Evolutionary conservation across 2,797 vertebrate genomes (phyloP).

Genomic region (Paguma larvata): DNA sequence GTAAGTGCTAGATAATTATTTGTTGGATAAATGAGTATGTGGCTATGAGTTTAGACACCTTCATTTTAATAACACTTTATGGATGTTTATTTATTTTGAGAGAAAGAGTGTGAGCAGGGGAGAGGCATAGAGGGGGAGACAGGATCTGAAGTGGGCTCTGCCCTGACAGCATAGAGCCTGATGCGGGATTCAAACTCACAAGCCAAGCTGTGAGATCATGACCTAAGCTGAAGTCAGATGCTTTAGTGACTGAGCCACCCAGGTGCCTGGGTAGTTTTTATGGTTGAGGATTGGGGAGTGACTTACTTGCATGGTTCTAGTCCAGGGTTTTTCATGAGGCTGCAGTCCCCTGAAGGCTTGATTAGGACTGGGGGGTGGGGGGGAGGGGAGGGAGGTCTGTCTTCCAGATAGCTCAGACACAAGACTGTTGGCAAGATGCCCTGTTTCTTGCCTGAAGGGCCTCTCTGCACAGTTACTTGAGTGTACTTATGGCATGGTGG

Average conservation of each 20-base stretch:
- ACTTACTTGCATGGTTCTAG: not conserved
- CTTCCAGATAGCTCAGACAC: not conserved
- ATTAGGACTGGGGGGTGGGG: not conserved
- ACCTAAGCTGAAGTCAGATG: too few relatives aligned
- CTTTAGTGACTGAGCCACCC: too few relatives aligned
- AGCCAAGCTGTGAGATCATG: too few relatives aligned
- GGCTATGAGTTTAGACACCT: not conserved
- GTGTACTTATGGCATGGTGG: not conserved
- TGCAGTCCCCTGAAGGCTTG: not conserved
- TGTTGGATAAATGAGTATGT: conserved; percentile 57
- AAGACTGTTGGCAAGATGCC: not conserved
- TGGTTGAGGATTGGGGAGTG: not conserved
- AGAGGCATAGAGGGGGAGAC: too few relatives aligned
- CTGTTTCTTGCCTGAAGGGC: not conserved
- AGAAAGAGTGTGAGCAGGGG: too few relatives aligned
- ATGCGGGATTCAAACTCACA: too few relatives aligned
- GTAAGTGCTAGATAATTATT: not conserved
- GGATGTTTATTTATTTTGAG: too few relatives aligned
- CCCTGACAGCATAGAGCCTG: too few relatives aligned
- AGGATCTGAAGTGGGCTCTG: too few relatives aligned
- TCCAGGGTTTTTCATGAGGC: not conserved
- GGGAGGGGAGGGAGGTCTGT: not conserved
- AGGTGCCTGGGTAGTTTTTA: not conserved
- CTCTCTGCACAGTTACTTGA: not conserved
- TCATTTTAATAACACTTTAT: conserved; percentile 56